Conservation (phyloP, 2,888 invertebrate genomes). For the Himalopsyche kuldschensis region DNA sequence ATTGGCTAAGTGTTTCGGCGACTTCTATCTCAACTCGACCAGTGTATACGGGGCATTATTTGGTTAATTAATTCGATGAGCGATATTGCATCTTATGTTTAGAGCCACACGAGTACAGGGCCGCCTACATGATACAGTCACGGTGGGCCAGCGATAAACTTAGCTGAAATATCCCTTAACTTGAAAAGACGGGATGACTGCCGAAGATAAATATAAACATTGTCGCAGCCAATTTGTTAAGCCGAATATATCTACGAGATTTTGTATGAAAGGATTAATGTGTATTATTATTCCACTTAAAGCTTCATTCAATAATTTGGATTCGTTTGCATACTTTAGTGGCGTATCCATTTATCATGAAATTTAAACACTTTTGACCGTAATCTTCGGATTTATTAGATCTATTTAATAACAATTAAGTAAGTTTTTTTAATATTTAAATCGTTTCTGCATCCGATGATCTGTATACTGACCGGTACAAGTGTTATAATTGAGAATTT, state of each 20-base stretch:
- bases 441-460: too few relatives aligned
- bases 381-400: neutral
- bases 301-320: constrained; percentile 7
- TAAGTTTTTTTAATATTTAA: too few relatives aligned
- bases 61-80: too few relatives aligned
- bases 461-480: too few relatives aligned
- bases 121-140: constrained; percentile 8
- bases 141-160: constrained; percentile 20
- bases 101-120: neutral
- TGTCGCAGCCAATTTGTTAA: constrained; percentile 31
- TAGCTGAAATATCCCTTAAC: constrained; percentile 2
- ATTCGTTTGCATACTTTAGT: neutral
- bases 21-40: too few relatives aligned
- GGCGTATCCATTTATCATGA: neutral
- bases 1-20: too few relatives aligned
- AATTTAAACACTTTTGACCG: neutral
- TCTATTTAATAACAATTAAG: too few relatives aligned
- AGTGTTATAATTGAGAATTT: too few relatives aligned
- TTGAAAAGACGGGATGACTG: constrained; percentile 10
- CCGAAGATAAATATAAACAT: constrained; percentile 23
- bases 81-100: neutral
- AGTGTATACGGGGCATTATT: too few relatives aligned
- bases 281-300: constrained; percentile 1
- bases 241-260: constrained; percentile 20
- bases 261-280: constrained; percentile 6